These are phyloP conservation scores for Ctenosaura bakeri DNA, from an alignment of 2,797 vertebrate genomes.

Conservation along the genomic window DNA sequence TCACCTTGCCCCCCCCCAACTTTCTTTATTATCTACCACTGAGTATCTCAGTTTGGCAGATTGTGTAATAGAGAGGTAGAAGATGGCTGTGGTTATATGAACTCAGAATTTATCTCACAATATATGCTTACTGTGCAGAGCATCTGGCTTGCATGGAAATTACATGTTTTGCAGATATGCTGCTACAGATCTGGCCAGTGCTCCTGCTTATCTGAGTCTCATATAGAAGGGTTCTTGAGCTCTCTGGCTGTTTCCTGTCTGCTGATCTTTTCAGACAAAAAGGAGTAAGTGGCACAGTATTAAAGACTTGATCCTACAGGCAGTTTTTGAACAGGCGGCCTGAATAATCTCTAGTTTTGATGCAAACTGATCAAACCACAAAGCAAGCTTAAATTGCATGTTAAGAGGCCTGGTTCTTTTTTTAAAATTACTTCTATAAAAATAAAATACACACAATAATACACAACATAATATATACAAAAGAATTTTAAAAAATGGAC, in stretches of 20 bases:
- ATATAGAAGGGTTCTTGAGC: no score
- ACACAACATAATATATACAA: no score
- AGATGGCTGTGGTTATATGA: background rate
- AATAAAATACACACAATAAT: no score
- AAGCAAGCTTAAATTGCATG: background rate
- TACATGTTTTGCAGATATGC: background rate
- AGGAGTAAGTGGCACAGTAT: background rate
- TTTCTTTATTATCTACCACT: background rate
- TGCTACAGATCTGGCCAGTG: background rate
- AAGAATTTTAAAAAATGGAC: no score
- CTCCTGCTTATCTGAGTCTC: background rate
- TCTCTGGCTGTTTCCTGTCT: background rate
- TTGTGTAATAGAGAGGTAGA: background rate
- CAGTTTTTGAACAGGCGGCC: background rate
- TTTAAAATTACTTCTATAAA: no score
- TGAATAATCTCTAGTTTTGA: background rate
- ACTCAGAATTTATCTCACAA: background rate
- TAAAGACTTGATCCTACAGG: background rate
- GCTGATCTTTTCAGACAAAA: background rate
- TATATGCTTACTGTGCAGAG: no score
- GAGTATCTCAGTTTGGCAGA: background rate
- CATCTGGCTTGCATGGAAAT: background rate
- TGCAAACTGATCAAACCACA: background rate
- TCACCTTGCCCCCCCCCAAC: background rate
- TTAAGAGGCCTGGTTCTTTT: no score